Conservation (phyloP, 2,797 vertebrate species). For the Miichthys miiuy region DNA sequence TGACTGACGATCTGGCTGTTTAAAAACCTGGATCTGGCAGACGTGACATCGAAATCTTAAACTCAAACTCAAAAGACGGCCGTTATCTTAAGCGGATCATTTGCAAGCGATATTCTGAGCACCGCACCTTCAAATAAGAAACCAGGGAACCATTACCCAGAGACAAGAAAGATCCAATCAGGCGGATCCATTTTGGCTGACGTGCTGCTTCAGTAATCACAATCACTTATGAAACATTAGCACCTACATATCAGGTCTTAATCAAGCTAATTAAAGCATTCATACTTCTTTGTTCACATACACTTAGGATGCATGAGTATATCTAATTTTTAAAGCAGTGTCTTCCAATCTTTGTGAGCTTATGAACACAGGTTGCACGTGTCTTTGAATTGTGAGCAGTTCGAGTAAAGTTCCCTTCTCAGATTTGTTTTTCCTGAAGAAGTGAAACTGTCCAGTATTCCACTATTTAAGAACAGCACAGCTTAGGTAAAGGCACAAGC, state of each 20-base stretch:
- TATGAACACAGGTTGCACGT: background rate
- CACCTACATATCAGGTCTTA: background rate
- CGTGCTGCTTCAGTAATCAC: background rate
- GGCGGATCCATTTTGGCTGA: background rate
- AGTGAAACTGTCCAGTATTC: background rate
- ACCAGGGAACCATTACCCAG: background rate
- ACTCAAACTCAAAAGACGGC: constrained; percentile 3
- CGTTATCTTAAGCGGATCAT: constrained; percentile 21
- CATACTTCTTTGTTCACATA: background rate
- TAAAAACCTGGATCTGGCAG: constrained; percentile 16
- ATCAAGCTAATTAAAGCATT: background rate
- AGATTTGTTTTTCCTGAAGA: background rate
- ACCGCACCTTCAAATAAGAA: background rate
- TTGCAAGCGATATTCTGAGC: background rate
- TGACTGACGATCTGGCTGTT: background rate
- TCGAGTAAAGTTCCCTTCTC: background rate
- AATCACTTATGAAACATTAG: background rate
- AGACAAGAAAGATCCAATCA: background rate
- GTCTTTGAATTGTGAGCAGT: no score
- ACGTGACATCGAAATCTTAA: constrained; percentile 17
- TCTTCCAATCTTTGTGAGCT: background rate
- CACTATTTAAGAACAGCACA: background rate
- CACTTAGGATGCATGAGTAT: no score
- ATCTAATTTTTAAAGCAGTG: background rate
- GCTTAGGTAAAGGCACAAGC: background rate